Conservation (phyloP, 1,140 invertebrate species). For the Sinonovacula constricta region DNA sequence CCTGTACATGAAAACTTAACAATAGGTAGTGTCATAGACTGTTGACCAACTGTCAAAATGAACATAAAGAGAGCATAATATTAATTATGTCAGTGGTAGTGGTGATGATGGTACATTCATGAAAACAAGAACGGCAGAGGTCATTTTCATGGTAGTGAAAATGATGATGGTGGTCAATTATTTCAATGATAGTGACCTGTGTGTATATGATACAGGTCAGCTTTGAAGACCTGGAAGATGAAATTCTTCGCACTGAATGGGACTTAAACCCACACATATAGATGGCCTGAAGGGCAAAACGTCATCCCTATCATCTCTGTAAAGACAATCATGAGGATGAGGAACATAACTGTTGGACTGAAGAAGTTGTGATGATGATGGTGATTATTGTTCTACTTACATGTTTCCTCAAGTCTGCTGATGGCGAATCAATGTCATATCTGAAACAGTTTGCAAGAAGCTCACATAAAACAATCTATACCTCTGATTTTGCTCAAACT, state of each 20-base stretch:
- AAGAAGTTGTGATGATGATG: background rate
- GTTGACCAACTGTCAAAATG: background rate
- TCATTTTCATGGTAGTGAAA: no score
- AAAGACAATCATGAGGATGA: background rate
- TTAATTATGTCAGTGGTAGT: background rate
- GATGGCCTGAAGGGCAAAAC: background rate
- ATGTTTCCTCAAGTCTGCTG: conserved; percentile 71
- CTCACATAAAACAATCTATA: background rate
- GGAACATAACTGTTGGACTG: background rate
- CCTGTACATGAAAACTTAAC: conserved; percentile 70
- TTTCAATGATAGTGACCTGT: background rate
- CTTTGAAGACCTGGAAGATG: background rate
- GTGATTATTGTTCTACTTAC: conserved; percentile 61
- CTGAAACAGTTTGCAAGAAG: conserved; percentile 55
- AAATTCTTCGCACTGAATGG: background rate
- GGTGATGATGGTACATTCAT: background rate
- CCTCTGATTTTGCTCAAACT: no score
- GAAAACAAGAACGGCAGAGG: background rate
- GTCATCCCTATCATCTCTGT: background rate
- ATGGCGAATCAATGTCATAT: conserved; percentile 75
- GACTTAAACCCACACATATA: background rate
- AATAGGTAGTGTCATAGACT: background rate
- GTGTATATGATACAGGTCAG: no score
- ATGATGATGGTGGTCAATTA: no score
- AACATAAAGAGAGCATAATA: background rate